These are phyloP conservation scores for Oncorhynchus keta DNA, from an alignment of 2,113 vertebrate genomes.

Conservation along the genomic window DNA sequence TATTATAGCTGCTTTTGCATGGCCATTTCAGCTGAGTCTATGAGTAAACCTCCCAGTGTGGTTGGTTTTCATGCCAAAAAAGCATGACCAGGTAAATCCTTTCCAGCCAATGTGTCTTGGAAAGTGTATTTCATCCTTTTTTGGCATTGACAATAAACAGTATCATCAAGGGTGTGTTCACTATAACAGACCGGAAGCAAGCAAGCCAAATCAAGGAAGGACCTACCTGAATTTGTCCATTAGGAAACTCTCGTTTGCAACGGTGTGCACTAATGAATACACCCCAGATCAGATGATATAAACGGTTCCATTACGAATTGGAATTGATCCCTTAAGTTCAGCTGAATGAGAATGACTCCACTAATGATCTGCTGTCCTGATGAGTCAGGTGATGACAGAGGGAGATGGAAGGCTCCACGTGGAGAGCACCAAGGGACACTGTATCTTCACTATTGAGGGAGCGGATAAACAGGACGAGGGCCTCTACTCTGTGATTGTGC, in stretches of 20 bases:
- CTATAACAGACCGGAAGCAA: background rate
- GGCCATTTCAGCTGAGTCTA: background rate
- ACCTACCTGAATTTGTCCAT: no score
- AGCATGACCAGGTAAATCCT: background rate
- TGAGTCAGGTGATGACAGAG: slow-evolving; percentile 75
- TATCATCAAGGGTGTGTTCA: background rate
- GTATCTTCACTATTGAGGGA: slow-evolving; percentile 92
- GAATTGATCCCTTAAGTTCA: background rate
- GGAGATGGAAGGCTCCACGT: slow-evolving; percentile 86
- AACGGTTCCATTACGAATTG: background rate
- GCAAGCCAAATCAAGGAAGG: no score
- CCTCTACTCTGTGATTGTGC: slow-evolving; percentile 85
- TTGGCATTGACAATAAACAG: background rate
- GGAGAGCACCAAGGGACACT: slow-evolving; percentile 88
- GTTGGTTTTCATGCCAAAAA: no score
- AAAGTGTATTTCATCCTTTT: background rate
- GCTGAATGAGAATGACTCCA: no score
- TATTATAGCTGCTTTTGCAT: slow-evolving; percentile 13
- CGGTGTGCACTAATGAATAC: no score
- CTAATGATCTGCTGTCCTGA: slow-evolving; percentile 5
- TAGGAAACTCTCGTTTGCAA: background rate
- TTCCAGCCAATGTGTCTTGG: background rate
- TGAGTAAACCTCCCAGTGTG: background rate
- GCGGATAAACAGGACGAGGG: slow-evolving; percentile 92
- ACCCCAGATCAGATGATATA: no score